A percentile compares a stretch with the other conserved stretches of the same genome.
Evolutionary conservation across 2,888 invertebrate species (phyloP).

Genomic region (Himalopsyche japonica): DNA sequence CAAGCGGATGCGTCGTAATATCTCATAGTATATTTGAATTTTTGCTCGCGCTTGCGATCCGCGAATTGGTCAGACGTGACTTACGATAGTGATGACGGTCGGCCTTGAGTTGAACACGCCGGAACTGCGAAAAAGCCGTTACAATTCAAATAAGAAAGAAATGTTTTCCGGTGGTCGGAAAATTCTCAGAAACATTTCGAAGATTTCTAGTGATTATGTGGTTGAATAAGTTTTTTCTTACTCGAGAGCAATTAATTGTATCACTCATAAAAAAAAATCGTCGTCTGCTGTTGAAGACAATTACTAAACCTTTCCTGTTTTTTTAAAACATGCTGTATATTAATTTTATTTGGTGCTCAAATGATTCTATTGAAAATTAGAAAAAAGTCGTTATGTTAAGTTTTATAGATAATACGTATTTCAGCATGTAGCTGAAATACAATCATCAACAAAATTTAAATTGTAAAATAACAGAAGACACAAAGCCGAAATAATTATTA

Average conservation of each 20-base stretch:
- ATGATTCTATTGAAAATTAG: no score
- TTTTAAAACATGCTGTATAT: no score
- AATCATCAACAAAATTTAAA: no score
- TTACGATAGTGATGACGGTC: constrained; percentile 33
- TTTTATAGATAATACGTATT: no score
- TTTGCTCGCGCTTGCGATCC: background rate
- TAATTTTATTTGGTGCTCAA: no score
- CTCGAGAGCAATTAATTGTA: background rate
- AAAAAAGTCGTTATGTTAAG: no score
- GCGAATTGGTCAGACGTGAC: background rate
- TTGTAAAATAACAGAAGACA: no score
- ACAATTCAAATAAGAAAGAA: background rate
- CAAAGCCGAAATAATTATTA: no score
- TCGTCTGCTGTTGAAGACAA: background rate
- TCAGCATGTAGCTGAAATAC: no score
- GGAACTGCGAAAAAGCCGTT: constrained; percentile 6
- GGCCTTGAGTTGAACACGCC: constrained; percentile 30
- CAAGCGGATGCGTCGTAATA: no score
- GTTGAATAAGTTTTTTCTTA: background rate
- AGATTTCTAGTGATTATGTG: background rate
- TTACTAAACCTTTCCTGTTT: no score
- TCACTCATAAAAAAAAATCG: background rate
- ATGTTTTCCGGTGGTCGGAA: background rate
- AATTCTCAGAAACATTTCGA: background rate
- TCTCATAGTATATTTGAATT: no score